Evolutionary conservation across 2,888 invertebrate species (phyloP).

Genomic region (Mellilla xanthometata): DNA sequence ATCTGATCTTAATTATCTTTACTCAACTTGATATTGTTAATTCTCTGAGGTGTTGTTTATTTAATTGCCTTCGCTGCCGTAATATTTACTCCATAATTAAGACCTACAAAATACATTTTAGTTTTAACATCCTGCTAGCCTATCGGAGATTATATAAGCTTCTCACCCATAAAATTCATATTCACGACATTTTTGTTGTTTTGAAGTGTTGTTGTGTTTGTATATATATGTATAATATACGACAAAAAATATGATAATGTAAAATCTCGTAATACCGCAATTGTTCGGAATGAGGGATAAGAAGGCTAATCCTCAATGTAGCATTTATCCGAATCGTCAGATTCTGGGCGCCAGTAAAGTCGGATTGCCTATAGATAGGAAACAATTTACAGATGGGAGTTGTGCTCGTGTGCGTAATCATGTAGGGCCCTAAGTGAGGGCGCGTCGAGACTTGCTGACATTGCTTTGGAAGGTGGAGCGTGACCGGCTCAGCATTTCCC

Average conservation of each 20-base stretch:
- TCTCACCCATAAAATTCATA: too few relatives aligned
- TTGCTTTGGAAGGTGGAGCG: slow-evolving; percentile 68
- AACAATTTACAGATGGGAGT: slow-evolving; percentile 24
- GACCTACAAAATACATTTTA: neutral
- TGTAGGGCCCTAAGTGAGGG: slow-evolving; percentile 22
- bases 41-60: slow-evolving; percentile 16
- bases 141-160: too few relatives aligned
- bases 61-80: slow-evolving; percentile 1
- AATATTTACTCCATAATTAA: neutral
- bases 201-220: neutral
- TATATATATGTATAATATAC: too few relatives aligned
- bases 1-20: slow-evolving; percentile 21
- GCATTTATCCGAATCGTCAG: slow-evolving; percentile 20
- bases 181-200: too few relatives aligned
- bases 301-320: slow-evolving; percentile 15
- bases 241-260: too few relatives aligned
- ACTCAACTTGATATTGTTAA: slow-evolving; percentile 20
- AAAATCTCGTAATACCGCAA: slow-evolving; percentile 1
- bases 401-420: slow-evolving; percentile 21
- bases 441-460: slow-evolving; percentile 51
- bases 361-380: slow-evolving; percentile 21
- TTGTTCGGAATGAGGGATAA: slow-evolving; percentile 4
- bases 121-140: neutral
- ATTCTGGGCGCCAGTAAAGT: slow-evolving; percentile 16
- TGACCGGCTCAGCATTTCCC: slow-evolving; percentile 68